phyloP scores from a whole-genome alignment of 37 sponge, comb jelly and placozoan species.

The Spongia lamella region DNA sequence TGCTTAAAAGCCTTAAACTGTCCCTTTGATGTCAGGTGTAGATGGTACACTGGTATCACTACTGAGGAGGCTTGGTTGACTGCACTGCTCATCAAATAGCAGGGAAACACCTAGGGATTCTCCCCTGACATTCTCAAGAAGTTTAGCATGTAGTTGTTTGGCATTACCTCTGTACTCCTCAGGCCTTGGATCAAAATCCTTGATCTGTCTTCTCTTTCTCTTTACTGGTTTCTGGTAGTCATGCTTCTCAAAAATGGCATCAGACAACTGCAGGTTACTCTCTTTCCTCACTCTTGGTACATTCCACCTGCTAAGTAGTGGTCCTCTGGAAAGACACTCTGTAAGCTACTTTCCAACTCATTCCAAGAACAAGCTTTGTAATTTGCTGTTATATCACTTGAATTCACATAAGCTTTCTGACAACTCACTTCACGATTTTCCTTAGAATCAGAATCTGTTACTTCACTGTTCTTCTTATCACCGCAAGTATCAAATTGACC shows the following conservation, averaged over 20 bases:
- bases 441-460: too few relatives aligned
- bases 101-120: slow-evolving; percentile 37
- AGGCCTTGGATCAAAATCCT: slow-evolving; percentile 60
- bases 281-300: slow-evolving; percentile 39
- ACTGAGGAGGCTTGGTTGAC: too few relatives aligned
- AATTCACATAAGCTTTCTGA: too few relatives aligned
- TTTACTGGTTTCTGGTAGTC: slow-evolving; percentile 37
- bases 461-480: too few relatives aligned
- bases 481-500: too few relatives aligned
- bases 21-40: not conserved
- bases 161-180: slow-evolving; percentile 29
- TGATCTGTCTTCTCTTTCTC: slow-evolving; percentile 5
- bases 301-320: slow-evolving; percentile 61
- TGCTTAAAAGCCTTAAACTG: slow-evolving; percentile 28
- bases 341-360: not conserved
- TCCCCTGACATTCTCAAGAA: slow-evolving; percentile 39
- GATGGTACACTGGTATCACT: too few relatives aligned
- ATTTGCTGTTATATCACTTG: too few relatives aligned
- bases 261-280: slow-evolving; percentile 28
- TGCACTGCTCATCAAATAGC: slow-evolving; percentile 15
- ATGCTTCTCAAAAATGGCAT: slow-evolving; percentile 46
- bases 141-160: not conserved
- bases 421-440: too few relatives aligned
- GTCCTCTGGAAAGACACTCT: slow-evolving; percentile 3
- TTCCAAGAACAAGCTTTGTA: too few relatives aligned